Evolutionary conservation across 2,797 vertebrate genomes (phyloP).

Genomic region (Coracias cyanogaster): DNA sequence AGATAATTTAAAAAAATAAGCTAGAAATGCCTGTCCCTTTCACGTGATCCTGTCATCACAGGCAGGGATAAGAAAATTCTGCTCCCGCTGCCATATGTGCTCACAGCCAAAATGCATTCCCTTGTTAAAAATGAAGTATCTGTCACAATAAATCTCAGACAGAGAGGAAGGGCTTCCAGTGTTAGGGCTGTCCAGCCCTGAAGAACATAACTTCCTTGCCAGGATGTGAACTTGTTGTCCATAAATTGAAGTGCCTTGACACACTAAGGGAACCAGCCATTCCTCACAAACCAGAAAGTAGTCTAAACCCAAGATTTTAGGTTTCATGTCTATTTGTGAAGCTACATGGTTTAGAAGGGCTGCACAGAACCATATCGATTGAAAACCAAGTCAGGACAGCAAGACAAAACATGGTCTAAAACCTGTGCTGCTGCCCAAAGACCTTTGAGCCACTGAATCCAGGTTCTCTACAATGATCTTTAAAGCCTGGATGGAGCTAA

Average conservation of each 20-base stretch:
- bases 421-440: neutral
- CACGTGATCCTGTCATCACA: neutral
- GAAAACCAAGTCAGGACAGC: neutral
- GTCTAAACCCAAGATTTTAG: neutral
- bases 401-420: neutral
- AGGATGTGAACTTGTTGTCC: neutral
- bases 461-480: neutral
- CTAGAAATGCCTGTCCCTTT: neutral
- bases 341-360: neutral
- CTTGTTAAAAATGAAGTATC: neutral
- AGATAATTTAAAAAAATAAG: neutral
- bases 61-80: neutral
- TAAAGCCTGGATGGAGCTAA: neutral
- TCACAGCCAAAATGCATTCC: neutral
- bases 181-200: neutral
- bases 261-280: neutral
- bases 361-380: neutral
- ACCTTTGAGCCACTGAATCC: neutral
- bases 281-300: neutral
- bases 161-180: neutral
- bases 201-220: neutral
- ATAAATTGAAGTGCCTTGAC: neutral
- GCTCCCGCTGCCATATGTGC: neutral
- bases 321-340: neutral
- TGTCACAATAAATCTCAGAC: neutral